Conservation (phyloP, 2,113 vertebrate species). For the Xenopus borealis region DNA sequence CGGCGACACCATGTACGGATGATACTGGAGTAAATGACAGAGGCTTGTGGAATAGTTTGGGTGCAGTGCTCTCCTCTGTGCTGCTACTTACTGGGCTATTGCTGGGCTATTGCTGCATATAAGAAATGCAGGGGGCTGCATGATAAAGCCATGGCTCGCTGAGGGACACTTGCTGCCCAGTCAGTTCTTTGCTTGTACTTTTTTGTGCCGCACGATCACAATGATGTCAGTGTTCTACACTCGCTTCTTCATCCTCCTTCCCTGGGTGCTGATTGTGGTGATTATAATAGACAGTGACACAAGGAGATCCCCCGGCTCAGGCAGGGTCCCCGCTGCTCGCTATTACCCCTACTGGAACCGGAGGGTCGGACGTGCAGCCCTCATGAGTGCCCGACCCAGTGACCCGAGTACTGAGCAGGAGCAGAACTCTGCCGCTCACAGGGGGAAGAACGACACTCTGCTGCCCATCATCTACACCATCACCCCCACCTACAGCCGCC, state of each 20-base stretch:
- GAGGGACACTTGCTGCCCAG: not conserved
- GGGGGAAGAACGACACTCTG: slow-evolving; percentile 28
- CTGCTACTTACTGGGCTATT: too few species aligned
- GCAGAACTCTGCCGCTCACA: too few species aligned
- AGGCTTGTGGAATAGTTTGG: not conserved
- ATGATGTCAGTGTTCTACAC: slow-evolving; percentile 85
- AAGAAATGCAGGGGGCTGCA: too few species aligned
- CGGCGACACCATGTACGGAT: not conserved
- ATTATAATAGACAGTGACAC: slow-evolving; percentile 88
- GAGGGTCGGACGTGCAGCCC: slow-evolving; percentile 38
- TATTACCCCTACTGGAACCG: slow-evolving; percentile 53
- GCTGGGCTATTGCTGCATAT: too few species aligned
- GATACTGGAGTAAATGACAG: not conserved
- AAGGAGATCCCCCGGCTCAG: slow-evolving; percentile 57
- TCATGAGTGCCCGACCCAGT: slow-evolving; percentile 18
- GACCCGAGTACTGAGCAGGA: slow-evolving; percentile 18
- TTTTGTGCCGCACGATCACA: slow-evolving; percentile 42
- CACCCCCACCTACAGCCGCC: slow-evolving; percentile 91
- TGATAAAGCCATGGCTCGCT: not conserved
- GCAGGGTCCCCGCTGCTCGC: slow-evolving; percentile 60
- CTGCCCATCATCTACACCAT: slow-evolving; percentile 86
- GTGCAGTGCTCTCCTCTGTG: too few species aligned
- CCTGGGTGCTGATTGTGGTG: slow-evolving; percentile 89
- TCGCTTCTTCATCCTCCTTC: slow-evolving; percentile 86
- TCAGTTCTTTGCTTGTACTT: not conserved